Base-by-base conservation (phyloP, 2,113 vertebrate genomes). In the Rhynchomys soricoides region DNA sequence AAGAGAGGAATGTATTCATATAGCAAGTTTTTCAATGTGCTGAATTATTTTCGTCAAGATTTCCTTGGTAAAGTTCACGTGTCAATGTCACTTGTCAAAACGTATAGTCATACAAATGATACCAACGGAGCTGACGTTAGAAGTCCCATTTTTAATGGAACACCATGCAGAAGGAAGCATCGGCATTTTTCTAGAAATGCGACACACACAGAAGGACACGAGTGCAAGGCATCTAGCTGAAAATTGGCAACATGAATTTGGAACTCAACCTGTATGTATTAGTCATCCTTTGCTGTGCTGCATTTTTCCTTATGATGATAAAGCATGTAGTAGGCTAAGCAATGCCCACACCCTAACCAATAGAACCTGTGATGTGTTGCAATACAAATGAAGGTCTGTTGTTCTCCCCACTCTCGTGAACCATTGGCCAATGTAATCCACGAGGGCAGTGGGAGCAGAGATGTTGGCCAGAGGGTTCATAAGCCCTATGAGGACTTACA, bases 31-130 rank as follows among this genome's bases (percentile, higher is more conserved):
- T 89, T 31, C 82, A 86, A 48, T 70, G 79, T 45, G 16, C 73
- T 64, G 21, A 79, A 50, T 21, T 45, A 22, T 34, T 74, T 94
- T 88, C 24, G 21, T 95, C 50, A 34, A 93, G 59, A 75, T 94
- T 93, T 92, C 15, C 86, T 92, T 64, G 89, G 22, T 85, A 59
- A 88, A 88, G 34, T n/a, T 79, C n/a, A 64, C 8, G 11, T 87
- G 37, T 74, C 73, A 82, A 8, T 64, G 71, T 19, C 81, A 12
- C 7, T 90, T 85, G 74, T 59, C 68, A 94, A 77, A 95, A 82
- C 50, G 88, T 29, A 64, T 22, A 89, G 26, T 9, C 74, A 31
- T 52, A 70, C 5, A 78, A 92, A 22, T n/a, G 17, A 89, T 40
- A 78, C 5, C 79, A 43, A 62, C 29, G 59, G 1, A 90, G n/a